Conservation (phyloP, 2,113 vertebrate species). For the Australoheros scitulus region DNA sequence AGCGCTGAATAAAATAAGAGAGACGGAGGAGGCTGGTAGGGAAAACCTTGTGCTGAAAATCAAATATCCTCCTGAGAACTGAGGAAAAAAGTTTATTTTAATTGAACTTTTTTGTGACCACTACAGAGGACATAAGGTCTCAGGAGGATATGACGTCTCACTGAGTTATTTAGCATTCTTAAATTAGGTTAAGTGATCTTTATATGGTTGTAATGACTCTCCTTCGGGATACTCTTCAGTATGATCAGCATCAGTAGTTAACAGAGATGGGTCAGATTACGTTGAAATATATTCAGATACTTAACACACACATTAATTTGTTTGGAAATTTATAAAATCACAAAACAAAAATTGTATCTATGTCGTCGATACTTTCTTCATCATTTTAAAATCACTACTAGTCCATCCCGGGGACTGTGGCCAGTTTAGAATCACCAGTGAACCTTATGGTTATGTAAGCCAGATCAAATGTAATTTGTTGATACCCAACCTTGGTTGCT, state of each 20-base stretch:
- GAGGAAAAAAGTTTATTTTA: too few relatives aligned
- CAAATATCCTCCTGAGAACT: background rate
- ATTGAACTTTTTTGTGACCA: too few relatives aligned
- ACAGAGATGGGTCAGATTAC: too few relatives aligned
- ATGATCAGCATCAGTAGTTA: background rate
- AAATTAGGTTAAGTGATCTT: slow-evolving; percentile 7
- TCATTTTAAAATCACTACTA: background rate
- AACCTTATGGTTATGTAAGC: background rate
- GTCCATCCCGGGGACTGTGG: background rate
- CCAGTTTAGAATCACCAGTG: background rate
- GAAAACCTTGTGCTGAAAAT: background rate
- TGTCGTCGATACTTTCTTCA: background rate
- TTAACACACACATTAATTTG: too few relatives aligned
- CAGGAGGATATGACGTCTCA: too few relatives aligned
- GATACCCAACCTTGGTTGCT: background rate
- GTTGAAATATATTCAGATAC: too few relatives aligned
- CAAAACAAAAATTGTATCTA: too few relatives aligned
- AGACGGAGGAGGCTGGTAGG: background rate
- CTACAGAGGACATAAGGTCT: too few relatives aligned
- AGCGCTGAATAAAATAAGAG: background rate
- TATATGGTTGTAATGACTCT: background rate
- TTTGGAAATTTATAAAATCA: too few relatives aligned
- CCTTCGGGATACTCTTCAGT: background rate
- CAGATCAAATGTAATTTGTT: background rate
- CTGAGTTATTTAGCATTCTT: background rate